phyloP scores from a whole-genome alignment of 2,888 invertebrate genomes.

The Spatulosminthurus flaviceps region DNA sequence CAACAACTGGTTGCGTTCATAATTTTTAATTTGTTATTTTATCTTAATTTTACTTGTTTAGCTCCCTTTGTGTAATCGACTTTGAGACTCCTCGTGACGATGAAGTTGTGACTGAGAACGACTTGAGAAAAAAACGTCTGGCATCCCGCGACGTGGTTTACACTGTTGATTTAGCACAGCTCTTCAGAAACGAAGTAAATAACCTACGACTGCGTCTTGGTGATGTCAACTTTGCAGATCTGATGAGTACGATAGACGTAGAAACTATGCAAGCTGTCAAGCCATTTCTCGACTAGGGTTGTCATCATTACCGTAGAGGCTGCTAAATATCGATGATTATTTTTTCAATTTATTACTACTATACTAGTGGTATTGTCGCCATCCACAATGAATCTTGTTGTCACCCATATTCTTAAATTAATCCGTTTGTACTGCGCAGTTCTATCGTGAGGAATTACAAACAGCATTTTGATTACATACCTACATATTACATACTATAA shows the following conservation, averaged over 20 bases:
- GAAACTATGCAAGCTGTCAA: slow-evolving; percentile 75
- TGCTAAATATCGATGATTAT: slow-evolving; percentile 24
- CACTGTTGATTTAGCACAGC: slow-evolving; percentile 74
- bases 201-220: slow-evolving; percentile 80
- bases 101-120: slow-evolving; percentile 77
- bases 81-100: slow-evolving; percentile 65
- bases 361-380: too few species aligned
- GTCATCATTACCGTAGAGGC: too few species aligned
- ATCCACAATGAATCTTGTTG: too few species aligned
- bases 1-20: too few species aligned
- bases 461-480: too few species aligned
- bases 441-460: too few species aligned
- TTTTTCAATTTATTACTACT: slow-evolving; percentile 29
- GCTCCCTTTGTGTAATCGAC: slow-evolving; percentile 62
- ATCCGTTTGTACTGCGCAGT: too few species aligned
- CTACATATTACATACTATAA: too few species aligned
- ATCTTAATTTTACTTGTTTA: slow-evolving; percentile 46
- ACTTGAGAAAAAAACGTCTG: slow-evolving; percentile 75
- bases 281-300: slow-evolving; percentile 54
- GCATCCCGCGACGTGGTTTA: slow-evolving; percentile 82
- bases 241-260: slow-evolving; percentile 77
- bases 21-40: slow-evolving; percentile 27
- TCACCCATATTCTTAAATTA: too few species aligned
- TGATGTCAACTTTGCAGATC: slow-evolving; percentile 76
- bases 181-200: slow-evolving; percentile 70